Conservation (phyloP, 1,140 invertebrate species). For the Odontomachus brunneus region DNA sequence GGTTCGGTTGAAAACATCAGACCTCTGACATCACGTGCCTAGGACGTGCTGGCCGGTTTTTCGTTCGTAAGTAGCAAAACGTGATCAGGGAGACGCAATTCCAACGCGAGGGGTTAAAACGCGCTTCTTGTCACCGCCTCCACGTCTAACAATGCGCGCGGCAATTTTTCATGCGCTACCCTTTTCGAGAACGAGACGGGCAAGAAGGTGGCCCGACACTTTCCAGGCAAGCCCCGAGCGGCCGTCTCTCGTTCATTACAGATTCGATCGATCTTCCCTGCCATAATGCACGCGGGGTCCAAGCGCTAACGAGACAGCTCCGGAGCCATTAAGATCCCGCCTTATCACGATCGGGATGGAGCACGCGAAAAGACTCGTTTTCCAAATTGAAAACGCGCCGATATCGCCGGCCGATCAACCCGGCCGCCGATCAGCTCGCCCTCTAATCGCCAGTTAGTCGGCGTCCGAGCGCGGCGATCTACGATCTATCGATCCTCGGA, state of each 20-base stretch:
- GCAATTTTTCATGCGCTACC: constrained; percentile 29
- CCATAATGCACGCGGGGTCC: constrained; percentile 16
- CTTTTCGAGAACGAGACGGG: constrained; percentile 23
- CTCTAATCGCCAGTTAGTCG: constrained; percentile 72
- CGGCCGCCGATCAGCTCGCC: constrained; percentile 16
- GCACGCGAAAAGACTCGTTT: constrained; percentile 64
- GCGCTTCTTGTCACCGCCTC: no score
- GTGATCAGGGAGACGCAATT: no score
- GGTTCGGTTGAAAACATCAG: no score
- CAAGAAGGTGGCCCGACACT: background rate
- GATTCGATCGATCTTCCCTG: constrained; percentile 54
- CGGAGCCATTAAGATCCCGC: constrained; percentile 51
- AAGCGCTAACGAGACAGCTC: constrained; percentile 68
- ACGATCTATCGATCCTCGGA: constrained; percentile 72
- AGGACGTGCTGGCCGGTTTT: no score
- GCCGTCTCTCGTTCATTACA: constrained; percentile 48
- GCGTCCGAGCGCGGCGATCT: constrained; percentile 32
- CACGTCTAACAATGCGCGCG: background rate
- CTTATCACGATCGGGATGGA: constrained; percentile 68
- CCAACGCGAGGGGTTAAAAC: no score
- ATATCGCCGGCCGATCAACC: constrained; percentile 62
- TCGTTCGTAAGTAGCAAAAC: no score
- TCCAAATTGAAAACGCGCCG: constrained; percentile 75
- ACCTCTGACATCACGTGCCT: no score
- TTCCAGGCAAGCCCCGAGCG: constrained; percentile 37